phyloP scores from a whole-genome alignment of 2,888 invertebrate species.

The Aradus depressus region DNA sequence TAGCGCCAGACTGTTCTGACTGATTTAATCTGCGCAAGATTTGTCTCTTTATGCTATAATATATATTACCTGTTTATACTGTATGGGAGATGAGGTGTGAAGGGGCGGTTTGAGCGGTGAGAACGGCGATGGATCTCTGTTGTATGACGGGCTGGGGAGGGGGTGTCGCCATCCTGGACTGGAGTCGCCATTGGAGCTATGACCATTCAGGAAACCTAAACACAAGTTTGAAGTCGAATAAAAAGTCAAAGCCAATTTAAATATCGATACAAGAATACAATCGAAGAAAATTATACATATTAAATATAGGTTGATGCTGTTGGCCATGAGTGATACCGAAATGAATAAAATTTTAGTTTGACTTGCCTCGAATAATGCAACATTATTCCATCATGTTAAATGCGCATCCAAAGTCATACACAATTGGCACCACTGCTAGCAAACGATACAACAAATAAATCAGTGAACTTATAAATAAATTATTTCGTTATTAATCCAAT shows the following conservation, averaged over 20 bases:
- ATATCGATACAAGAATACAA: neutral
- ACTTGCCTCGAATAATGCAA: too few relatives aligned
- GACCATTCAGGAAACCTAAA: constrained; percentile 7
- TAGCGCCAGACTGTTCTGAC: too few relatives aligned
- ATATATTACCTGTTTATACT: too few relatives aligned
- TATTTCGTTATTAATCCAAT: too few relatives aligned
- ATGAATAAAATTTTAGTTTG: neutral
- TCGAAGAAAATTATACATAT: neutral
- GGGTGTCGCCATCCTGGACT: constrained; percentile 17
- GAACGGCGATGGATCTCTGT: constrained; percentile 23
- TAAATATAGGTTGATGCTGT: neutral
- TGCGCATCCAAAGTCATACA: too few relatives aligned
- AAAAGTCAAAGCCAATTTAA: neutral
- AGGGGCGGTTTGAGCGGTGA: constrained; percentile 22
- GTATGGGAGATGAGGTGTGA: constrained; percentile 15
- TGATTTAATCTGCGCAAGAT: too few relatives aligned
- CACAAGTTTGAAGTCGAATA: neutral
- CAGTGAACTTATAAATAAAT: too few relatives aligned
- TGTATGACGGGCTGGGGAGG: constrained; percentile 24
- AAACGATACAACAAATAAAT: too few relatives aligned
- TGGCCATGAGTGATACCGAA: neutral
- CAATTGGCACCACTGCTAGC: too few relatives aligned
- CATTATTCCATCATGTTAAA: too few relatives aligned
- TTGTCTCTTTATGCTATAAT: too few relatives aligned
- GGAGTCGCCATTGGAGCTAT: constrained; percentile 12